Percentiles rank a stretch among this genome's conserved stretches.
Conservation (phyloP, 2,888 invertebrate genomes). For the Eupithecia tripunctaria region DNA sequence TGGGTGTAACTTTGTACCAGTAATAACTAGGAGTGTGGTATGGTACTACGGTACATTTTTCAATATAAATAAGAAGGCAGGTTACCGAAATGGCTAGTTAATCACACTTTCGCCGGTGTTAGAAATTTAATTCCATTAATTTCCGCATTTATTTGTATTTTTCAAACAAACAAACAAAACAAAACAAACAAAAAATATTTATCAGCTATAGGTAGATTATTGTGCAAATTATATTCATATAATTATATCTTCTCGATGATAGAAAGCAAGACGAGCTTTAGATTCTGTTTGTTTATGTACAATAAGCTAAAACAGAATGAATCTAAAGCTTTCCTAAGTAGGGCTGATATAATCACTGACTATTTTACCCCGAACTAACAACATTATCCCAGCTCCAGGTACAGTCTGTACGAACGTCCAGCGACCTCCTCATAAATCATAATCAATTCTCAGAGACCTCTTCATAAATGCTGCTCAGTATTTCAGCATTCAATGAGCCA, state of each 20-base stretch:
- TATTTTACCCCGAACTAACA: not conserved
- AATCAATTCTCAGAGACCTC: slow-evolving; percentile 4
- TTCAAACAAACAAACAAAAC: too few species aligned
- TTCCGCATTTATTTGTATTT: not conserved
- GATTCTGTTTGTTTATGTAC: too few species aligned
- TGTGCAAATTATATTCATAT: not conserved
- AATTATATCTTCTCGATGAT: not conserved
- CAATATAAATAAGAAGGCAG: not conserved
- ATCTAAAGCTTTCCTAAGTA: not conserved
- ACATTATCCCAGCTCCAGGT: not conserved
- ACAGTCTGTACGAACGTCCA: slow-evolving; percentile 1
- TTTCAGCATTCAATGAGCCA: slow-evolving; percentile 14
- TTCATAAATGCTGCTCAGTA: slow-evolving; percentile 11
- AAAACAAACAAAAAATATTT: too few species aligned
- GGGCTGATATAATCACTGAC: not conserved
- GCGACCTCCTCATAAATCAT: slow-evolving; percentile 2
- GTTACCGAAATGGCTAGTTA: not conserved
- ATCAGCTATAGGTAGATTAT: not conserved
- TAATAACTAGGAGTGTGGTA: not conserved
- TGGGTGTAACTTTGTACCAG: not conserved
- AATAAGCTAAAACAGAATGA: not conserved
- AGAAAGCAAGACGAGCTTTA: not conserved
- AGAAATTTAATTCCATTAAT: not conserved
- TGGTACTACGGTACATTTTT: not conserved
- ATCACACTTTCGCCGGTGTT: not conserved